Base-by-base conservation (phyloP, 2,113 vertebrate genomes). In the Jaculus jaculus region DNA sequence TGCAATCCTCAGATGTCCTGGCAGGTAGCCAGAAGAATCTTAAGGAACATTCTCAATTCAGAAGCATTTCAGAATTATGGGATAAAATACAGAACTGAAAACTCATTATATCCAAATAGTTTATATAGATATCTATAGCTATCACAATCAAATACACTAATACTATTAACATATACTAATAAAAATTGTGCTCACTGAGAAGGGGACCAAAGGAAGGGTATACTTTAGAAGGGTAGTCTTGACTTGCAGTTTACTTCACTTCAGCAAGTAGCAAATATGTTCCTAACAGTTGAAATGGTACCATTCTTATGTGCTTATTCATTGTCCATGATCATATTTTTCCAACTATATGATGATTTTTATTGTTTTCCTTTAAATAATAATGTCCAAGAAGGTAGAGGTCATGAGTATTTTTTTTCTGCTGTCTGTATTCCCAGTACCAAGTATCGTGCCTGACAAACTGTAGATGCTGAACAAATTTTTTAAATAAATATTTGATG, bases 381-480 rank as follows among this genome's bases (percentile, higher is more conserved):
- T 91, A 86, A 90, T 7, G 17, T 51, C 28, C 7, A 78, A 66
- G 2, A 86, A 91, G 13, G 72, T 30, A 82, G 51, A 78, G 1
- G 47, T 61, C 37, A 93, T 84, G 20, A 37, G 58, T 9, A 6
- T 88, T 28, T 32, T 93, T 32, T 32, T 42, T 75, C 8, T 9
- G 34, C 30, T 65, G 10, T 74, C 37, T 81, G 30, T 72, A 71
- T 65, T 68, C 34, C 5, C 8, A 84, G 18, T 92, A 74, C n/a
- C 32, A 91, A 81, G 21, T 23, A 81, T 47, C 10, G 30, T 66
- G 16, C 42, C 32, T 92, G 23, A 20, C 4, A 92, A 75, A 74
- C 34, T 83, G 10, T 37, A 77, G n/a, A 58, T 92, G n/a, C 6
- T 87, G 60, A 89, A 69, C 42, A 93, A 86, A 78, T 74, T 73